Conservation (phyloP, 2,888 invertebrate genomes). For the Litoditis marina region DNA sequence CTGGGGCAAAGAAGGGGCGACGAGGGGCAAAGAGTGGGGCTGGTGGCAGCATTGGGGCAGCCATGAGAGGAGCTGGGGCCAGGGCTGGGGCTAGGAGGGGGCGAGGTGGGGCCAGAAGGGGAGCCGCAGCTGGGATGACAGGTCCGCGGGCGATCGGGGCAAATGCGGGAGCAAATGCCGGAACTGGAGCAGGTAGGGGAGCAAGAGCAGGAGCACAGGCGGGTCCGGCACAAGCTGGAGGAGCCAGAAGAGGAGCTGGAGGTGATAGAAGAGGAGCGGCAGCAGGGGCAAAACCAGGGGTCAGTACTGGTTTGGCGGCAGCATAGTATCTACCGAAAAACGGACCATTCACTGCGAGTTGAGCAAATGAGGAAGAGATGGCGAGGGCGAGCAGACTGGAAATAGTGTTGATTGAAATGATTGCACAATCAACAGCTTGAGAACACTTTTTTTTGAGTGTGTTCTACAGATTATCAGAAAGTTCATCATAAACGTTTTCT, state of each 20-base stretch:
- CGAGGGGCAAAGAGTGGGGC: slow-evolving; percentile 6
- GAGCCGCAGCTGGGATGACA: slow-evolving; percentile 16
- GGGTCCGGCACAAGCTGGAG: neutral
- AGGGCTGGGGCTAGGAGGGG: too few relatives aligned
- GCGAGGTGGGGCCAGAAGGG: too few relatives aligned
- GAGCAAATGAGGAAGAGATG: too few relatives aligned
- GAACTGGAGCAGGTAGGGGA: slow-evolving; percentile 25
- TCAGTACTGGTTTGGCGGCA: slow-evolving; percentile 39
- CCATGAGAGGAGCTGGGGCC: slow-evolving; percentile 18
- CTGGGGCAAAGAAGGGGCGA: too few relatives aligned
- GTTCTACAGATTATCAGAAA: too few relatives aligned
- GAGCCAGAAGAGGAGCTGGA: slow-evolving; percentile 20
- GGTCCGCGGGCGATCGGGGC: slow-evolving; percentile 21
- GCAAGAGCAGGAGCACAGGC: slow-evolving; percentile 16
- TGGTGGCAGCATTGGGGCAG: slow-evolving; percentile 19
- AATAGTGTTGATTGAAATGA: too few relatives aligned
- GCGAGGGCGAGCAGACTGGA: too few relatives aligned
- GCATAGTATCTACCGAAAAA: slow-evolving; percentile 43
- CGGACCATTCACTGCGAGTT: slow-evolving; percentile 38
- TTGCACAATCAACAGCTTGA: too few relatives aligned
- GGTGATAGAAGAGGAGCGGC: slow-evolving; percentile 14
- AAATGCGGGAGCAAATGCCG: slow-evolving; percentile 28
- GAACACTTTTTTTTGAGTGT: too few relatives aligned
- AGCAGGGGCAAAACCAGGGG: slow-evolving; percentile 23
- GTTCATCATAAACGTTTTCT: too few relatives aligned